A percentile compares a stretch with the other conserved stretches of the same genome.
These are phyloP conservation scores for Myzus persicae DNA, from an alignment of 1,140 invertebrate species.

Conservation along the genomic window DNA sequence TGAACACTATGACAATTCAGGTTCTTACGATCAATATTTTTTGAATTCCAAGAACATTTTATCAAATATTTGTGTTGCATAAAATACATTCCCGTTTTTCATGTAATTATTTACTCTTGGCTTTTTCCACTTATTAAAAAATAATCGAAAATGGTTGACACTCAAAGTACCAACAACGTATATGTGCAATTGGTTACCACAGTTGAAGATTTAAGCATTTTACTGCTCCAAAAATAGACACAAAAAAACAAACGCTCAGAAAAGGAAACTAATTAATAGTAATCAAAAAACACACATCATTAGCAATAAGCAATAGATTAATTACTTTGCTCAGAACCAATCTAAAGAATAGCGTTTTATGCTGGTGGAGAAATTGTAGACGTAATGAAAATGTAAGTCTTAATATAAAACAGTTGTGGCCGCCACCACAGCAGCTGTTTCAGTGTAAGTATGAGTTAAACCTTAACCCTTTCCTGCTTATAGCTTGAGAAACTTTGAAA, in stretches of 20 bases:
- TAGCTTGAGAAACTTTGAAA: no score
- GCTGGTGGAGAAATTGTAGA: not conserved
- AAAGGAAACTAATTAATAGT: not conserved
- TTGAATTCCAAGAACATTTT: no score
- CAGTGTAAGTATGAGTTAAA: not conserved
- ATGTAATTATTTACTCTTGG: no score
- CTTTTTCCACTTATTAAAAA: no score
- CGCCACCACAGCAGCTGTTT: not conserved
- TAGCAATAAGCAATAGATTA: not conserved
- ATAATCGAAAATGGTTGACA: not conserved
- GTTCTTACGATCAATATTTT: no score
- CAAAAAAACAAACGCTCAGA: not conserved
- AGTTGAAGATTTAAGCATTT: not conserved
- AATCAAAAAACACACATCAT: not conserved
- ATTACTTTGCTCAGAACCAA: not conserved
- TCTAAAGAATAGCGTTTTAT: not conserved
- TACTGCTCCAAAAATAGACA: not conserved
- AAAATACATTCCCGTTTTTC: no score
- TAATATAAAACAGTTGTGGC: not conserved
- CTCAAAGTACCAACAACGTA: not conserved
- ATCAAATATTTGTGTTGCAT: no score
- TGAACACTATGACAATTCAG: no score
- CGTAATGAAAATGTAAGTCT: not conserved
- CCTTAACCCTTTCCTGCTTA: no score
- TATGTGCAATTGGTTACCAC: no score